Percentiles rank a stretch among this genome's conserved stretches.
Conservation (phyloP, 2,797 vertebrate genomes). For the Myotis daubentonii region DNA sequence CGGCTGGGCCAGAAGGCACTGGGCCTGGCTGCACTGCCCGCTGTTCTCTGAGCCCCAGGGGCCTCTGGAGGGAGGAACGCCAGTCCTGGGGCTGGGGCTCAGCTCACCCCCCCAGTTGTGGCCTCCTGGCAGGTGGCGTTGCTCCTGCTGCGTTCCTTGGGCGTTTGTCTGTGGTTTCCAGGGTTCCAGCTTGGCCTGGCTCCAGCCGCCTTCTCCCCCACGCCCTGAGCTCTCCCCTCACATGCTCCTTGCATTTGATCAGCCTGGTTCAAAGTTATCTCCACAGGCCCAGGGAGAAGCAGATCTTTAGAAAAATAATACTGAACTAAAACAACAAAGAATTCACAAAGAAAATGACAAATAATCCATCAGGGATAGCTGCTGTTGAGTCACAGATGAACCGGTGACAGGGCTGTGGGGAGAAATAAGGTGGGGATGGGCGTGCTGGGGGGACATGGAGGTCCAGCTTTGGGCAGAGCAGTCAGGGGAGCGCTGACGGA, state of each 20-base stretch:
- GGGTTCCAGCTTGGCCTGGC: neutral
- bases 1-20: neutral
- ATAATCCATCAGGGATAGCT: neutral
- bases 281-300: neutral
- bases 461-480: neutral
- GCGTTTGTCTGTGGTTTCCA: neutral
- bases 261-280: constrained; percentile 46
- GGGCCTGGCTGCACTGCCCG: neutral
- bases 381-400: constrained; percentile 14
- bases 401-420: neutral
- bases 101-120: neutral
- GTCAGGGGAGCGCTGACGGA: neutral
- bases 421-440: neutral
- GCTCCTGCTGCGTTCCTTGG: neutral
- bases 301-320: constrained; percentile 40
- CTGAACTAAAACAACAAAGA: constrained; percentile 15
- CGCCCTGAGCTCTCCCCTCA: constrained; percentile 29
- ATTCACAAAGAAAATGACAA: constrained; percentile 42
- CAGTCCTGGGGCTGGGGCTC: neutral
- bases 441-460: fast-evolving
- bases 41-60: too few relatives aligned
- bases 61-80: neutral
- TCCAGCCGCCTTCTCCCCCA: neutral
- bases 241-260: neutral
- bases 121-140: neutral